A percentile compares a stretch with the other conserved stretches of the same genome.
Evolutionary conservation across 2,888 invertebrate species (phyloP).

Genomic region (Machimus atricapillus): DNA sequence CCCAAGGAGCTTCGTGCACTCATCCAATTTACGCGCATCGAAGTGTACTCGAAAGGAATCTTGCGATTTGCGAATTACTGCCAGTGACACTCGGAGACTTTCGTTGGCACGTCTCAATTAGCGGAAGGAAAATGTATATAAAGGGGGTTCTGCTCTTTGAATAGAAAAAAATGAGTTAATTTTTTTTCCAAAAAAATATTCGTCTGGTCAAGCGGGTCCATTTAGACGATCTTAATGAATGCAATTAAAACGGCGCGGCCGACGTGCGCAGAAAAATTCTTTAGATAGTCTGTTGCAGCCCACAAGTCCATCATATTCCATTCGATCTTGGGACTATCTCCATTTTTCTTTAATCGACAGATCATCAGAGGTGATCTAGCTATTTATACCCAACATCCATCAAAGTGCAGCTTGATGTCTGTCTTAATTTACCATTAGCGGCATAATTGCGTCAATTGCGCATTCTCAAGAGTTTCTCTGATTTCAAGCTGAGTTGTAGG

Average conservation of each 20-base stretch:
- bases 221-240: constrained; percentile 8
- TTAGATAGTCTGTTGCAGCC: background rate
- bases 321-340: background rate
- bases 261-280: background rate
- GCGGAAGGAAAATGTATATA: background rate
- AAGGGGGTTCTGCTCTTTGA: background rate
- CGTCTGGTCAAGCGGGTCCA: constrained; percentile 1
- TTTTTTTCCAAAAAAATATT: background rate
- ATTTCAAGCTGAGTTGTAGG: background rate
- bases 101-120: constrained; percentile 26
- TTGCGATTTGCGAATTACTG: background rate
- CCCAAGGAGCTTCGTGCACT: background rate
- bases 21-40: background rate
- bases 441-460: constrained; percentile 13
- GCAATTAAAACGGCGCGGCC: background rate
- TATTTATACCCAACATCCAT: background rate
- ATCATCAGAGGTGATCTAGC: background rate
- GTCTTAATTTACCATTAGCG: background rate
- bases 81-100: background rate
- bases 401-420: background rate
- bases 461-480: background rate
- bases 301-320: background rate
- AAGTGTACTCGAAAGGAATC: constrained; percentile 4
- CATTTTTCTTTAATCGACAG: background rate
- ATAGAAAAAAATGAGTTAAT: background rate